A percentile compares a stretch with the other conserved stretches of the same genome.
Evolutionary conservation across 2,888 invertebrate species (phyloP).

Genomic region (Platycheirus albimanus): DNA sequence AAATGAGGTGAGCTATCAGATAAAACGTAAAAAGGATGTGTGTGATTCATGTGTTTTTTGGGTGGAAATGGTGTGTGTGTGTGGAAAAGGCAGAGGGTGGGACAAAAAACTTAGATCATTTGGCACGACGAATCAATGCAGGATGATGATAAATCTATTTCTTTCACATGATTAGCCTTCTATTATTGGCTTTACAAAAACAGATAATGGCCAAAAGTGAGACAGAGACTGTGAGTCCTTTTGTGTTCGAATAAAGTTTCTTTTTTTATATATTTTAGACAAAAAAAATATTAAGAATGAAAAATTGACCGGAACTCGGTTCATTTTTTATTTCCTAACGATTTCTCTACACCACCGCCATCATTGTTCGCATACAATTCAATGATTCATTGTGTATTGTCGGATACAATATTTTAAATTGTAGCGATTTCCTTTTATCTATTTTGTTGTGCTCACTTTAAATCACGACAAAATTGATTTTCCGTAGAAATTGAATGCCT

Average conservation of each 20-base stretch:
- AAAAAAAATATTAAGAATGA: constrained; percentile 54
- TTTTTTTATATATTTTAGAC: no score
- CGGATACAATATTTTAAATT: constrained; percentile 75
- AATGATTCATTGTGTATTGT: constrained; percentile 65
- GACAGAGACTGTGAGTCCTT: constrained; percentile 19
- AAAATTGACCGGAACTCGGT: constrained; percentile 73
- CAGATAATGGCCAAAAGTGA: constrained; percentile 21
- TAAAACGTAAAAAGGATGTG: constrained; percentile 52
- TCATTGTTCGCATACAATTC: constrained; percentile 51
- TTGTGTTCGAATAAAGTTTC: constrained; percentile 6
- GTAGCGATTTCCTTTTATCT: constrained; percentile 65
- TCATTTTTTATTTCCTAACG: constrained; percentile 64
- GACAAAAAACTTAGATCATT: constrained; percentile 48
- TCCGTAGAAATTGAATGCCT: constrained; percentile 27
- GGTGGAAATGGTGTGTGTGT: not conserved
- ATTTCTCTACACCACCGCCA: constrained; percentile 46
- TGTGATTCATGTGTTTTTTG: constrained; percentile 39
- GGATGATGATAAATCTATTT: constrained; percentile 66
- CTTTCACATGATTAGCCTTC: constrained; percentile 72
- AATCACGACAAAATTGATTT: constrained; percentile 67
- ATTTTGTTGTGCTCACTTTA: constrained; percentile 60
- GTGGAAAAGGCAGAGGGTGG: not conserved
- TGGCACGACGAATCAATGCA: constrained; percentile 61
- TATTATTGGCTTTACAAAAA: constrained; percentile 53
- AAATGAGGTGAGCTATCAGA: constrained; percentile 43